Conservation (phyloP, 1,140 invertebrate species). For the Drosophila setifemur region DNA sequence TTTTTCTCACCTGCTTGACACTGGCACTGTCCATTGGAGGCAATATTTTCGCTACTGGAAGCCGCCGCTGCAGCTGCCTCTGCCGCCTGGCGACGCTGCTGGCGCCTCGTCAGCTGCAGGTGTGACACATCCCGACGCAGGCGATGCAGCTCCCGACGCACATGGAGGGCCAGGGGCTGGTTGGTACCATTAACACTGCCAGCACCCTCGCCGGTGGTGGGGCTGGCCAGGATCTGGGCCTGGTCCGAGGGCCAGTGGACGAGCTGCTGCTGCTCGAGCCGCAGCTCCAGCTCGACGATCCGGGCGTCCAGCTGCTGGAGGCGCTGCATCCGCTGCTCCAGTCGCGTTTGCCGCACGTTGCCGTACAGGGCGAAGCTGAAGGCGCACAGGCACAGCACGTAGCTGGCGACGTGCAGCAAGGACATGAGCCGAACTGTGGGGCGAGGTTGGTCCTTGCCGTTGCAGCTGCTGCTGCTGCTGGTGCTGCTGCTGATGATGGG, state of each 20-base stretch:
- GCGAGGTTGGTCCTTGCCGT: conserved; percentile 47
- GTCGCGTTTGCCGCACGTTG: conserved; percentile 72
- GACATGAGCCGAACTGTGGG: conserved; percentile 58
- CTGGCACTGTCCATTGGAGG: conserved; percentile 46
- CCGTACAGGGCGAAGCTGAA: conserved; percentile 76
- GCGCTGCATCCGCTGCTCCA: conserved; percentile 69
- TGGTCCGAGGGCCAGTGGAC: conserved; percentile 62
- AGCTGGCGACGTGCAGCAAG: conserved; percentile 72
- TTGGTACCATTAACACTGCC: conserved; percentile 23
- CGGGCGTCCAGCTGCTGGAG: conserved; percentile 74
- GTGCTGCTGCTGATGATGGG: conserved; percentile 25
- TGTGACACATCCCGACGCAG: conserved; percentile 80
- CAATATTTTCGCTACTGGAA: conserved; percentile 31
- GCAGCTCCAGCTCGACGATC: conserved; percentile 71
- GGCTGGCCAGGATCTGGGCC: conserved; percentile 36
- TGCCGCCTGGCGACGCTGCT: conserved; percentile 72
- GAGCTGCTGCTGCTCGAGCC: conserved; percentile 66
- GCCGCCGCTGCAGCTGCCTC: conserved; percentile 48
- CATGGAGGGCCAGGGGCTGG: conserved; percentile 40
- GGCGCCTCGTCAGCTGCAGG: conserved; percentile 70
- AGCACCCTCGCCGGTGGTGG: conserved; percentile 3
- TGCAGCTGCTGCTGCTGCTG: conserved; percentile 13
- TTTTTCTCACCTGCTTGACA: conserved; percentile 75
- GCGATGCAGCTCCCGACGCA: conserved; percentile 76
- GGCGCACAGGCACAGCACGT: conserved; percentile 75